Percentiles rank a stretch among this genome's conserved stretches.
Conservation (phyloP, 2,113 vertebrate species). For the Lepidiolamprologus cunningtoni region DNA sequence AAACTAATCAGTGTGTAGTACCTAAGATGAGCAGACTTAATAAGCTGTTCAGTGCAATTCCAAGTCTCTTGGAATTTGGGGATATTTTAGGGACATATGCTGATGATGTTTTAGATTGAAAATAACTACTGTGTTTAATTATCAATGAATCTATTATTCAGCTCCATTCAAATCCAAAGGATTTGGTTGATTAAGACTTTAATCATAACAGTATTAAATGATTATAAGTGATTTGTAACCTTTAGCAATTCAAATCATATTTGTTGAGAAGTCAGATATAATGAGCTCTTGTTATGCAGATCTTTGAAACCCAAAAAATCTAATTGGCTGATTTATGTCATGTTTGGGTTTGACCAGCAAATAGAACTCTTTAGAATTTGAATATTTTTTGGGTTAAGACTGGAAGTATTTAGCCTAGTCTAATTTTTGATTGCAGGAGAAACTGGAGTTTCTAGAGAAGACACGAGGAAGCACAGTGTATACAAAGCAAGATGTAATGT, state of each 20-base stretch:
- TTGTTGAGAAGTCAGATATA: neutral
- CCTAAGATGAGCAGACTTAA: neutral
- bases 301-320: accelerated
- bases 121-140: neutral
- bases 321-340: neutral
- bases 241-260: neutral
- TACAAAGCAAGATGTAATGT: neutral
- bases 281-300: neutral
- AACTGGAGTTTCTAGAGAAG: neutral
- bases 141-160: neutral
- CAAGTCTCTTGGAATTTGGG: neutral
- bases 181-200: neutral
- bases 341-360: neutral
- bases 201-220: neutral
- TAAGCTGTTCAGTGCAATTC: neutral
- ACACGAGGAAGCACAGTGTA: neutral
- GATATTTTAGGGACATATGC: neutral
- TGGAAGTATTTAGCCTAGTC: neutral
- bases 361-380: neutral
- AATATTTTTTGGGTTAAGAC: neutral
- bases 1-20: neutral
- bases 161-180: neutral
- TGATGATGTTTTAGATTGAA: neutral
- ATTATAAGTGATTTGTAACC: neutral
- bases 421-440: neutral